A percentile compares a stretch with the other conserved stretches of the same genome.
These are phyloP conservation scores for Boleophthalmus pectinirostris DNA, from an alignment of 2,113 vertebrate species.

Conservation along the genomic window DNA sequence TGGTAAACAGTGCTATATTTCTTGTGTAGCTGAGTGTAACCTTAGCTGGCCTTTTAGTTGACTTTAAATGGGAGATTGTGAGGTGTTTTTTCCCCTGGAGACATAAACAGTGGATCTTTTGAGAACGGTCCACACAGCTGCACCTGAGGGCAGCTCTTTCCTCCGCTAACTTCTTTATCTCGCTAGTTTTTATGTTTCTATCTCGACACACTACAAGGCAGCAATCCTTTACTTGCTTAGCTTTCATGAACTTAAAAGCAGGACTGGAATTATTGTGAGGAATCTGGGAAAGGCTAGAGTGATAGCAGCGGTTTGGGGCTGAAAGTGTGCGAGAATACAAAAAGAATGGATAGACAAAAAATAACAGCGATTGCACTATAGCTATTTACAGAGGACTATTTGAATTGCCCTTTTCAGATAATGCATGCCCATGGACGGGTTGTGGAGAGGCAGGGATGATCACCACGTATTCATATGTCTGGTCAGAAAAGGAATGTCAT, in stretches of 20 bases:
- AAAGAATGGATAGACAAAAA: no score
- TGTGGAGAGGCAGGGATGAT: no score
- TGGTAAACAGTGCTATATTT: not conserved
- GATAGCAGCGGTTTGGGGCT: not conserved
- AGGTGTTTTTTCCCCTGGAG: constrained; percentile 15
- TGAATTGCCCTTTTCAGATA: no score
- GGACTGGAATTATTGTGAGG: not conserved
- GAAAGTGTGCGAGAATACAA: not conserved
- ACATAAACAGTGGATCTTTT: constrained; percentile 37
- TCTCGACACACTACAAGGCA: constrained; percentile 29
- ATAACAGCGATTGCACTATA: no score
- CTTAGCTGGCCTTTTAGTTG: constrained; percentile 13
- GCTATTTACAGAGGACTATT: no score
- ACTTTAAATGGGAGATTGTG: constrained; percentile 22
- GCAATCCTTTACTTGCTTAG: constrained; percentile 9
- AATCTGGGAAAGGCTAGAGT: not conserved
- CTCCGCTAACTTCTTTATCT: constrained; percentile 46
- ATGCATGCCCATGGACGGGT: no score
- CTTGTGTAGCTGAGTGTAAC: constrained; percentile 2
- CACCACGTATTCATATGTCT: no score
- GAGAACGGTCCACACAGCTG: constrained; percentile 23
- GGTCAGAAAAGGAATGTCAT: no score
- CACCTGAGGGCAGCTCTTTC: constrained; percentile 46
- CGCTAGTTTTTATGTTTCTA: constrained; percentile 23
- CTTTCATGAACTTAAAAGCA: constrained; percentile 15